Conservation (phyloP, 2,888 invertebrate species). For the Melinaea menophilus region DNA sequence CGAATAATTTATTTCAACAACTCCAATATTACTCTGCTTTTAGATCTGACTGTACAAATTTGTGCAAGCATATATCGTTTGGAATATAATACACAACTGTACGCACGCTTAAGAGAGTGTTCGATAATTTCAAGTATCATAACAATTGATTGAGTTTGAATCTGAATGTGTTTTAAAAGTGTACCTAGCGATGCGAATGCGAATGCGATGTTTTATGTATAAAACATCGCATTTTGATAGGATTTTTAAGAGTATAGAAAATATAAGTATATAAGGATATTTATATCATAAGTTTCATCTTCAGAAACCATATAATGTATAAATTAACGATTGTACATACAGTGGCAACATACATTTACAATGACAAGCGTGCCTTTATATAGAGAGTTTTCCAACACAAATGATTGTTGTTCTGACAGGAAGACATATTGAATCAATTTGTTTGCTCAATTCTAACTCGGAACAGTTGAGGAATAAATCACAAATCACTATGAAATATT, state of each 20-base stretch:
- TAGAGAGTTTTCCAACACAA: conserved; percentile 32
- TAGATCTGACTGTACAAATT: conserved; percentile 29
- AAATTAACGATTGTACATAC: not conserved
- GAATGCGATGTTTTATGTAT: too few species aligned
- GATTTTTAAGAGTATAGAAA: too few species aligned
- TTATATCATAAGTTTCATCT: too few species aligned
- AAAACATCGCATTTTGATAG: too few species aligned
- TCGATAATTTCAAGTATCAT: conserved; percentile 5
- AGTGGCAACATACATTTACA: not conserved
- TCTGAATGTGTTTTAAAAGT: too few species aligned
- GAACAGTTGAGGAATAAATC: conserved; percentile 50
- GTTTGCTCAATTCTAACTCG: conserved; percentile 51
- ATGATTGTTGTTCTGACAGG: conserved; percentile 44
- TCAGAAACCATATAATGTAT: too few species aligned
- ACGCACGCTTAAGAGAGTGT: conserved; percentile 10
- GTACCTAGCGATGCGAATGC: too few species aligned
- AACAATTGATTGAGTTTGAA: not conserved
- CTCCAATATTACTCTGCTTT: conserved; percentile 29
- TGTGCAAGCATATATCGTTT: conserved; percentile 15
- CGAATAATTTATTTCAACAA: conserved; percentile 42
- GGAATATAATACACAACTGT: conserved; percentile 21
- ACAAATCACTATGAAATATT: conserved; percentile 57
- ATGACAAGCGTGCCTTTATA: conserved; percentile 17
- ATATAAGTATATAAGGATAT: too few species aligned
- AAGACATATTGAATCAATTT: conserved; percentile 58